These are phyloP conservation scores for Camponotus fellah DNA, from an alignment of 2,888 invertebrate species.

Conservation along the genomic window DNA sequence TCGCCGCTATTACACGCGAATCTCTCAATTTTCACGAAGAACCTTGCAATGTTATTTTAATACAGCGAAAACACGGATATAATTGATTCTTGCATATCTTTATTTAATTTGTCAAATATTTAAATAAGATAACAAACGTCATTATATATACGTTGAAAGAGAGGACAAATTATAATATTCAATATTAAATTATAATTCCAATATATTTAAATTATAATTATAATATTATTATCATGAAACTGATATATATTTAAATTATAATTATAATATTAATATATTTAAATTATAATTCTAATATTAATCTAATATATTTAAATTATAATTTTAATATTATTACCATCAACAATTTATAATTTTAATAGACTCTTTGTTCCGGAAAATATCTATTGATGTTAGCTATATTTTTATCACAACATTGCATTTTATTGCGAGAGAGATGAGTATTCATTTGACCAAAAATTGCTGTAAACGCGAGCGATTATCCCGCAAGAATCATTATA, in stretches of 20 bases:
- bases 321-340: too few relatives aligned
- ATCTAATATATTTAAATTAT: background rate
- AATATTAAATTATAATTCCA: background rate
- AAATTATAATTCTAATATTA: too few relatives aligned
- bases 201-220: too few relatives aligned
- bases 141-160: background rate
- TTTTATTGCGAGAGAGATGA: background rate
- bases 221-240: too few relatives aligned
- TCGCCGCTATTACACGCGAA: background rate
- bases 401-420: background rate
- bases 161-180: background rate
- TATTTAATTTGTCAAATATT: constrained; percentile 24
- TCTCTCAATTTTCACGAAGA: background rate
- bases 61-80: background rate
- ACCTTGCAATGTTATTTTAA: background rate
- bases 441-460: constrained; percentile 1
- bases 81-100: constrained; percentile 1
- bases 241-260: too few relatives aligned
- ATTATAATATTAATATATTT: background rate
- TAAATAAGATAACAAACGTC: background rate
- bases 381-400: background rate
- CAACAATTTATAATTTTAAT: background rate
- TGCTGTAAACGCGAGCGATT: background rate
- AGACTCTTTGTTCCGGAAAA: background rate
- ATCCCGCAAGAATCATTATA: background rate